Conservation (phyloP, 2,888 invertebrate genomes). For the Abrostola triplasia region DNA sequence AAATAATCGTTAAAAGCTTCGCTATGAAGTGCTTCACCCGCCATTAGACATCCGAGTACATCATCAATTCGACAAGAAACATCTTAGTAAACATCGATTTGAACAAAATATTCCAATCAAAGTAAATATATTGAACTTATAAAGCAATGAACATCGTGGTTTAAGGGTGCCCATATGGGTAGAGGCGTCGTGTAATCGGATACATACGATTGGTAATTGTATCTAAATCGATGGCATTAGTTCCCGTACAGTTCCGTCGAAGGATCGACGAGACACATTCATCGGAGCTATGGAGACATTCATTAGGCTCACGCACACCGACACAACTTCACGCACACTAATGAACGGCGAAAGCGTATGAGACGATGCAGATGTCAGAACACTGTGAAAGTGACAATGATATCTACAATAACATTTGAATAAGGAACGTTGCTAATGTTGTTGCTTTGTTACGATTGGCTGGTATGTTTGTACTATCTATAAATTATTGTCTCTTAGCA, state of each 20-base stretch:
- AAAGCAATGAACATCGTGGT: conserved; percentile 61
- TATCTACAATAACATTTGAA: conserved; percentile 14
- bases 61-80: conserved; percentile 45
- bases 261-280: conserved; percentile 66
- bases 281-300: conserved; percentile 76
- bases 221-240: conserved; percentile 80
- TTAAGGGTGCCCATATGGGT: conserved; percentile 59
- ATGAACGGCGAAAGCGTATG: conserved; percentile 59
- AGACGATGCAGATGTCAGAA: conserved; percentile 46
- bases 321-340: conserved; percentile 36
- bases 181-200: conserved; percentile 70
- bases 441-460: conserved; percentile 4
- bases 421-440: conserved; percentile 7
- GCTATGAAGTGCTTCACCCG: conserved; percentile 25
- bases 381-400: conserved; percentile 36
- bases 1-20: not conserved
- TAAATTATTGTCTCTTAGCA: no score
- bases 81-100: conserved; percentile 25
- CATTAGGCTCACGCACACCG: conserved; percentile 73
- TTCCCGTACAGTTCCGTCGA: conserved; percentile 67
- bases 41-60: conserved; percentile 46
- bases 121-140: conserved; percentile 51
- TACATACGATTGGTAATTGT: conserved; percentile 76
- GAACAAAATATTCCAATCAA: conserved; percentile 46
- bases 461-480: not conserved